Percentiles rank a stretch among this genome's conserved stretches.
Conservation (phyloP, 92 coral and sea anemone species). For the Diadumene lineata region DNA sequence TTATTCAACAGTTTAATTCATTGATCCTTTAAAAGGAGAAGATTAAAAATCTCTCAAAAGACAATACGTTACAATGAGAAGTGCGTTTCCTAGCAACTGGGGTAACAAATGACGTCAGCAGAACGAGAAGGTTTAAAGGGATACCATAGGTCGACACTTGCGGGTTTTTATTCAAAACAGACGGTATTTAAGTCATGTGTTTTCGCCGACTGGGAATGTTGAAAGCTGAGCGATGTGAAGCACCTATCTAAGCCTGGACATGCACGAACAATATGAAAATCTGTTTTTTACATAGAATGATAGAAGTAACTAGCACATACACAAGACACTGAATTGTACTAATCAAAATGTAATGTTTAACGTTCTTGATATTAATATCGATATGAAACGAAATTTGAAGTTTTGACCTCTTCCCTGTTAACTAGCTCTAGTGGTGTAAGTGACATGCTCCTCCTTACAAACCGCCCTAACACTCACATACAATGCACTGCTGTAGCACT, state of each 20-base stretch:
- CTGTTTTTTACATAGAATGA: background rate
- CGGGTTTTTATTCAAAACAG: background rate
- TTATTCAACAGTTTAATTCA: background rate
- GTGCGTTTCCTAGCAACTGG: background rate
- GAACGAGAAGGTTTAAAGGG: background rate
- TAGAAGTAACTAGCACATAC: background rate
- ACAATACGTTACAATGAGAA: background rate
- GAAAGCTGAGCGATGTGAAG: background rate
- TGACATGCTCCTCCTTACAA: background rate
- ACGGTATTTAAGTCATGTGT: slow-evolving; percentile 1
- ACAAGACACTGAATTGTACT: background rate
- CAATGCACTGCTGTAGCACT: no score
- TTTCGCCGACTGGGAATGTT: background rate
- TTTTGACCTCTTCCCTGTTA: slow-evolving; percentile 1
- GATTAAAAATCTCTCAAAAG: background rate
- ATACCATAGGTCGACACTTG: background rate
- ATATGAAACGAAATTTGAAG: background rate
- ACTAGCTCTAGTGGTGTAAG: background rate
- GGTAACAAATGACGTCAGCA: slow-evolving; percentile 6
- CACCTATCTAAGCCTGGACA: background rate
- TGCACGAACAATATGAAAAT: background rate
- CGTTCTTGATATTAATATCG: background rate
- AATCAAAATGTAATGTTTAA: background rate
- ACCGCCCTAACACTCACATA: background rate
- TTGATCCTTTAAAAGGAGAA: slow-evolving; percentile 6